phyloP scores from a whole-genome alignment of 2,888 invertebrate genomes.

The Fragum whitleyi region DNA sequence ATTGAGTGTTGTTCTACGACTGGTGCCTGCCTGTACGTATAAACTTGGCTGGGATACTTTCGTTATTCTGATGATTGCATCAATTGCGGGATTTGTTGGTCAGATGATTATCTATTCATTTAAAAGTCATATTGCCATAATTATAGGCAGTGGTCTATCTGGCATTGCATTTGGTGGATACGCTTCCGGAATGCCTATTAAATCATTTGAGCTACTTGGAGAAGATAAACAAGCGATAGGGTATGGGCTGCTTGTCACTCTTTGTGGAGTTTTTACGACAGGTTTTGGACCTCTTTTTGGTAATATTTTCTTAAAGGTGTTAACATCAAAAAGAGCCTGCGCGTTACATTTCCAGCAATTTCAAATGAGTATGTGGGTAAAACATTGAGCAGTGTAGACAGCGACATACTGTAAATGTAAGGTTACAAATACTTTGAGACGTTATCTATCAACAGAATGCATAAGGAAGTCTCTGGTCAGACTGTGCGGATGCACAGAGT shows the following conservation, averaged over 20 bases:
- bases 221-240: neutral
- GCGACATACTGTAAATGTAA: neutral
- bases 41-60: neutral
- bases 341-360: no score
- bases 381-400: no score
- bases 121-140: neutral
- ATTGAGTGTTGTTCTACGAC: neutral
- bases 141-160: neutral
- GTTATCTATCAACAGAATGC: no score
- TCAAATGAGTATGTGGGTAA: no score
- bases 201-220: neutral
- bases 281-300: conserved; percentile 3
- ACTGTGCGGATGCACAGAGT: no score
- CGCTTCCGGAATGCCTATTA: neutral
- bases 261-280: neutral
- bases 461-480: no score
- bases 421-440: no score
- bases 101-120: neutral
- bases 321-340: neutral
- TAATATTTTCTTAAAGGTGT: neutral
- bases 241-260: neutral
- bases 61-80: neutral
- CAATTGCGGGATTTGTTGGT: neutral
- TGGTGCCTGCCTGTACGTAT: neutral
- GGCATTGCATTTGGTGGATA: neutral